Evolutionary conservation across 2,113 vertebrate genomes (phyloP).

Genomic region (Xerus inauris): DNA sequence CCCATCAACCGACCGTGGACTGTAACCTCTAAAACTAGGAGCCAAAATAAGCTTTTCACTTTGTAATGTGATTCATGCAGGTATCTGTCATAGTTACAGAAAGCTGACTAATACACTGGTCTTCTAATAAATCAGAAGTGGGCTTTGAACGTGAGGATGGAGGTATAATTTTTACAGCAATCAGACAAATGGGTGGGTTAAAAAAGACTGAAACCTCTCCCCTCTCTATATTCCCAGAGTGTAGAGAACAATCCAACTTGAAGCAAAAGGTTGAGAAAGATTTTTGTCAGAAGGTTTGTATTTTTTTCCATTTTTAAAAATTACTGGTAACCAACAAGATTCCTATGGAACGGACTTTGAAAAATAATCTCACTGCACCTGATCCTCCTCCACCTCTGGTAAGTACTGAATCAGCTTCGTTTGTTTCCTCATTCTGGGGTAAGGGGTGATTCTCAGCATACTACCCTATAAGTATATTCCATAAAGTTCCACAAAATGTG

Average conservation of each 20-base stretch:
- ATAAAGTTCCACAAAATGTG: background rate
- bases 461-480: background rate
- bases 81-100: background rate
- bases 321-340: background rate
- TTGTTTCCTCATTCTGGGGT: background rate
- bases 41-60: too few species aligned
- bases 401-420: background rate
- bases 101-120: background rate
- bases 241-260: background rate
- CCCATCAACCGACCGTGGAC: background rate
- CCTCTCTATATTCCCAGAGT: background rate
- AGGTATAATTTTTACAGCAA: background rate
- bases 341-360: background rate
- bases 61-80: too few species aligned
- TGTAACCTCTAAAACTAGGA: background rate
- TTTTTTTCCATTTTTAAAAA: background rate
- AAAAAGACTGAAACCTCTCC: background rate
- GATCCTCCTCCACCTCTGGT: background rate
- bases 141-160: background rate
- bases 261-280: background rate
- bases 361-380: background rate
- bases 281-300: background rate
- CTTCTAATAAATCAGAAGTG: background rate
- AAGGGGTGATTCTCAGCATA: background rate
- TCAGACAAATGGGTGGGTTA: background rate